phyloP scores from a whole-genome alignment of 2,113 vertebrate genomes.

The Pithys albifrons region DNA sequence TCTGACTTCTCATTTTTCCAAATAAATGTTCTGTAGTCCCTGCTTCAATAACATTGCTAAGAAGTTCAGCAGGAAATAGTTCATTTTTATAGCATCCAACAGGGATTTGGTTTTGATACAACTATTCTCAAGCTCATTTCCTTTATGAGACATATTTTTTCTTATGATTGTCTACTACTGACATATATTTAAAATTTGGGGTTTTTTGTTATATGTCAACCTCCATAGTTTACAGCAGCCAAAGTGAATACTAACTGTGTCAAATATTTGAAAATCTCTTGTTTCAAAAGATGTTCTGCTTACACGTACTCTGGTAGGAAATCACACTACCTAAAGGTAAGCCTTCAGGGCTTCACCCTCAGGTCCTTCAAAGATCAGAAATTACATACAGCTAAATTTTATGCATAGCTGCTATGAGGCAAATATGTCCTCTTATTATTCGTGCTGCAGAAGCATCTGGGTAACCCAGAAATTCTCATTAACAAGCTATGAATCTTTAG shows the following conservation, averaged over 20 bases:
- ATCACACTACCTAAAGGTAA: neutral
- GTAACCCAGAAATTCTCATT: neutral
- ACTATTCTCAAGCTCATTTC: neutral
- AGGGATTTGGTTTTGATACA: neutral
- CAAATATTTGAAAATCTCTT: neutral
- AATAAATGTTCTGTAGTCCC: neutral
- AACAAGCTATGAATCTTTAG: neutral
- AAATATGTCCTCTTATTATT: neutral
- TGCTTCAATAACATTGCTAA: neutral
- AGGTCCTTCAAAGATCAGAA: neutral
- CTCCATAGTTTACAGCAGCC: neutral
- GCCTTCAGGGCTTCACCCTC: neutral
- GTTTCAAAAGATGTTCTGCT: neutral
- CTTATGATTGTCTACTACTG: neutral
- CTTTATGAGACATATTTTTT: neutral
- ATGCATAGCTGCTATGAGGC: neutral
- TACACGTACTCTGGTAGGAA: neutral
- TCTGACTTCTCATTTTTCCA: neutral
- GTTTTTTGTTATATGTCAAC: neutral
- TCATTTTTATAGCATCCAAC: neutral
- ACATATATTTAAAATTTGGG: rapidly evolving
- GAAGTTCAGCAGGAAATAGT: neutral
- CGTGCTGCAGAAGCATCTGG: neutral
- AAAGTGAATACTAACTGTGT: neutral
- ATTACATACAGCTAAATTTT: neutral